Evolutionary conservation across 2,888 invertebrate genomes (phyloP).

Genomic region (Sicus ferrugineus): DNA sequence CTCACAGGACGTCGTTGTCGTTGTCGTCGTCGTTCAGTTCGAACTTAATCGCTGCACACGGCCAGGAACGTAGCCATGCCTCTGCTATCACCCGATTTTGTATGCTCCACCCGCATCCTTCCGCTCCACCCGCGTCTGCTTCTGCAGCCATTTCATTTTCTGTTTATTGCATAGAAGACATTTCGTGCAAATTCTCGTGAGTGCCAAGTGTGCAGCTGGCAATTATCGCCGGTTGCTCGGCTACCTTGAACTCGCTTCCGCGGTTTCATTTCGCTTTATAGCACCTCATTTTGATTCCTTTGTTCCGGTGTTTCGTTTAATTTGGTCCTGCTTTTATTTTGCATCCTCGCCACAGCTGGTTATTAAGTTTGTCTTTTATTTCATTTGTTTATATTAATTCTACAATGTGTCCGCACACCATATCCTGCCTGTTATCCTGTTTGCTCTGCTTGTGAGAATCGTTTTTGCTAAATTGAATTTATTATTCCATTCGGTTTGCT

Average conservation of each 20-base stretch:
- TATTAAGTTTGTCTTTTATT: not conserved
- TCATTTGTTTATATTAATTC: not conserved
- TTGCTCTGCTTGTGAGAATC: not conserved
- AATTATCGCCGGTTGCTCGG: conserved; percentile 19
- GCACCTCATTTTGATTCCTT: not conserved
- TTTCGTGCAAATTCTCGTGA: conserved; percentile 32
- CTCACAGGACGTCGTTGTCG: too few species aligned
- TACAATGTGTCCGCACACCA: not conserved
- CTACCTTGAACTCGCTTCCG: conserved; percentile 26
- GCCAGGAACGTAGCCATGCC: too few species aligned
- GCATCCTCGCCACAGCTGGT: not conserved
- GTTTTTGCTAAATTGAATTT: conserved; percentile 24
- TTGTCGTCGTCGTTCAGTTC: too few species aligned
- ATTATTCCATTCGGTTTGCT: conserved; percentile 14
- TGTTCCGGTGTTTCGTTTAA: not conserved
- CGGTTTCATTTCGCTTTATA: not conserved
- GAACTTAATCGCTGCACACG: too few species aligned
- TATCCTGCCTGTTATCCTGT: not conserved
- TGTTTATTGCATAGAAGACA: conserved; percentile 19
- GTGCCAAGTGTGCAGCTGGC: conserved; percentile 33
- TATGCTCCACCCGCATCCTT: not conserved
- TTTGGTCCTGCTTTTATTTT: not conserved
- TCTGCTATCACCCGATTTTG: too few species aligned
- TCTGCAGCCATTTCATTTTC: not conserved
- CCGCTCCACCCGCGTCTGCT: not conserved